Evolutionary conservation across 1,140 invertebrate species (phyloP), one percentile per base, ranked within the genome.

Genomic region (Prorops nasuta): DNA sequence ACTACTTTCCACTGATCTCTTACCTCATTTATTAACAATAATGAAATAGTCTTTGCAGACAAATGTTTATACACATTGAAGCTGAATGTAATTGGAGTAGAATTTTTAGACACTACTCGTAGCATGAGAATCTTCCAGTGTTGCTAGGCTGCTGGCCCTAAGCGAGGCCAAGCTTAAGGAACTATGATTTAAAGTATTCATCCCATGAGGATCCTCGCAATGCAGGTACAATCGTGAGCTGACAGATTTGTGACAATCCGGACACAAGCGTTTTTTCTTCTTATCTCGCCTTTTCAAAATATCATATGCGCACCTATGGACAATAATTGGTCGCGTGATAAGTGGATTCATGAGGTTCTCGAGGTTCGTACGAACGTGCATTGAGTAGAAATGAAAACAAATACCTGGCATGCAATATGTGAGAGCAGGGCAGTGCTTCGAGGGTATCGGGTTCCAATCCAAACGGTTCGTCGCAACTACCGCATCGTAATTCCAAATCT

Each of bases 391-490:
- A n/a, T n/a, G n/a, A n/a, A n/a, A n/a, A n/a, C n/a, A 28, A 64
- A 64, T 66, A 91, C 89, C 88, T 88, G 19, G 89, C 86, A 66
- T 92, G 90, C 22, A 92, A 79, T 60, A 92, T 91, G 67, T 92
- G 90, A 1, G 88, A 85, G 73, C 90, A 92, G 3, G 90, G 89
- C 47, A 92, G 69, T 12, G 89, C 87, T 56, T 91, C 90, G 8
- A 92, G 74, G 16, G 81, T 83, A 66, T 86, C 86, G 10, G 85
- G 80, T 60, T 89, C 86, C 3, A 87, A 72, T 0, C 89, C 89
- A 60, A 90, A 86, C 3, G 87, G 81, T 54, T 86, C 81, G 24
- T 85, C 84, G 60, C 90, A 92, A 1, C 85, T 83, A 7, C 87
- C 89, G 66, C 90, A 92, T 28, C 84, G 81, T 3, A 91, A 76